A percentile compares a stretch with the other conserved stretches of the same genome.
These are phyloP conservation scores for Muricea muricata DNA, from an alignment of 92 coral and sea anemone species.

Conservation along the genomic window DNA sequence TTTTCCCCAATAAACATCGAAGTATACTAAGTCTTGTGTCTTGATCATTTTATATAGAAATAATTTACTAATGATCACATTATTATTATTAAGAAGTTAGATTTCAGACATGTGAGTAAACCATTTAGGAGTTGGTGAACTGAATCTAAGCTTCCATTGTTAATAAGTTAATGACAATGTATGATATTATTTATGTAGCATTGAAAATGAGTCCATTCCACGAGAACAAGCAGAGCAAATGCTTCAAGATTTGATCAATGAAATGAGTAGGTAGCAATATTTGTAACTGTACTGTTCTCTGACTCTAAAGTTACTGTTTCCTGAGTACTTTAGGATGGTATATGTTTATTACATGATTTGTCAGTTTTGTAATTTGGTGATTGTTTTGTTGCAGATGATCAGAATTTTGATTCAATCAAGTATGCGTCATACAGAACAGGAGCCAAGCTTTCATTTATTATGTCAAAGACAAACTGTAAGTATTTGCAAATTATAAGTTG, in stretches of 20 bases:
- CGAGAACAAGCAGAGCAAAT: conserved; percentile 95
- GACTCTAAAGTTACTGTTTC: no score
- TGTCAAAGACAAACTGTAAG: conserved; percentile 91
- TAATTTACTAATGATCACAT: no score
- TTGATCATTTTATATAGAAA: no score
- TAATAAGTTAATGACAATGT: no score
- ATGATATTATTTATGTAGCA: conserved; percentile 54
- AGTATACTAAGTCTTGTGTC: no score
- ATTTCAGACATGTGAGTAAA: no score
- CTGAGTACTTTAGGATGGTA: no score
- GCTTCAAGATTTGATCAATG: conserved; percentile 90
- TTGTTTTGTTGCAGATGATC: conserved; percentile 71
- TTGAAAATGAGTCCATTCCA: conserved; percentile 91
- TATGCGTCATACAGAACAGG: conserved; percentile 94
- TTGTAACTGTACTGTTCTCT: no score
- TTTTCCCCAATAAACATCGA: no score
- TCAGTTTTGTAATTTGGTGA: background rate
- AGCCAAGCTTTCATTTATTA: conserved; percentile 86
- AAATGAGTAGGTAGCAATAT: conserved; percentile 82
- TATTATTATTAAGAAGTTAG: no score
- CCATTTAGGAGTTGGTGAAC: no score
- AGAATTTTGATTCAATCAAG: conserved; percentile 82
- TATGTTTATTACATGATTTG: background rate
- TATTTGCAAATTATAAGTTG: background rate
- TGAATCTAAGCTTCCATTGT: no score